phyloP scores from a whole-genome alignment of 30 jellyfish, hydroid and myxozoan genomes.

The Aurelia sp. region DNA sequence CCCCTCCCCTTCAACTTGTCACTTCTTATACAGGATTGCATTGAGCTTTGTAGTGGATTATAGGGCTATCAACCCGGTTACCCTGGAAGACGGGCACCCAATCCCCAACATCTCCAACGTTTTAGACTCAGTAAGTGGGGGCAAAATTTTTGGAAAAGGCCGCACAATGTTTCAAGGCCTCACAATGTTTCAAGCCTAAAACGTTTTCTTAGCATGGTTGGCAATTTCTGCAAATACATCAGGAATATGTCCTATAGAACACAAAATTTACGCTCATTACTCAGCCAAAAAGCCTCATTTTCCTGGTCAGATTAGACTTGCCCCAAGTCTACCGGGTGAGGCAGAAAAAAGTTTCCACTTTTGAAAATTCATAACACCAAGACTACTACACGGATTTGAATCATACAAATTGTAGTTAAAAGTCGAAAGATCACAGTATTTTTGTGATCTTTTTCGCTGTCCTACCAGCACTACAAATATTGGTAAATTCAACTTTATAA shows the following conservation, averaged over 20 bases:
- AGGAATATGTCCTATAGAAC: slow-evolving; percentile 9
- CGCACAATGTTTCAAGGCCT: slow-evolving; percentile 19
- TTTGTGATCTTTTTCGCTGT: no score
- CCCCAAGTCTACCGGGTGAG: no score
- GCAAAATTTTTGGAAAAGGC: slow-evolving; percentile 18
- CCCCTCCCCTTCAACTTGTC: no score
- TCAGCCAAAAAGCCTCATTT: slow-evolving; percentile 18
- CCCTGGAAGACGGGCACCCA: slow-evolving; percentile 44
- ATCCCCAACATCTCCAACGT: slow-evolving; percentile 19
- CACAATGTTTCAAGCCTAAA: not conserved
- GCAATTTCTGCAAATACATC: slow-evolving; percentile 25
- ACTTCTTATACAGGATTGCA: no score
- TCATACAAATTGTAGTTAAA: no score
- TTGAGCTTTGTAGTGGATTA: slow-evolving; percentile 53
- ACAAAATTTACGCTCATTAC: not conserved
- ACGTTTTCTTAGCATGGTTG: slow-evolving; percentile 45
- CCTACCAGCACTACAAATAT: no score
- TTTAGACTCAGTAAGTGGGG: slow-evolving; percentile 1
- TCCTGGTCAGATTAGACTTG: slow-evolving; percentile 11
- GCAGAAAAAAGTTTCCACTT: no score
- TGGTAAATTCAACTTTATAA: no score
- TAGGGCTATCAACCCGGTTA: slow-evolving; percentile 38
- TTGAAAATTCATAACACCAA: no score
- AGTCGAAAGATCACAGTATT: no score
- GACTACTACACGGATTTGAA: no score